Percentiles rank a stretch among this genome's conserved stretches.
Conservation (phyloP, 2,113 vertebrate species). For the Epinephelus cyanopodus region DNA sequence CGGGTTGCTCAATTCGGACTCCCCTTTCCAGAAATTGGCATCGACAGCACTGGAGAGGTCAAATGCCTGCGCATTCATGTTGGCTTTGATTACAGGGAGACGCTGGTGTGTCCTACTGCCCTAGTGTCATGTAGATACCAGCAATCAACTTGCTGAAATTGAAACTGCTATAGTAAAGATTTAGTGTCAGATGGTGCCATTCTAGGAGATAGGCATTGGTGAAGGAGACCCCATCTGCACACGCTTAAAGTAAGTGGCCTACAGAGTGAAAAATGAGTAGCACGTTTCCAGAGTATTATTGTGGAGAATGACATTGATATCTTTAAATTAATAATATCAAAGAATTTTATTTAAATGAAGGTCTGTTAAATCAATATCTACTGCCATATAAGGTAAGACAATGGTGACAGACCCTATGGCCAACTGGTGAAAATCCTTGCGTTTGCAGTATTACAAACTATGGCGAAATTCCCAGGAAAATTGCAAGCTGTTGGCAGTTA, state of each 20-base stretch:
- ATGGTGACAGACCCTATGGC: too few species aligned
- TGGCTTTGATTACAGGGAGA: slow-evolving; percentile 67
- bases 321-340: neutral
- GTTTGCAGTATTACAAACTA: too few species aligned
- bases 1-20: slow-evolving; percentile 51
- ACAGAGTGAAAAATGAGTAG: neutral
- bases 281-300: neutral
- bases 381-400: too few species aligned
- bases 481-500: too few species aligned
- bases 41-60: slow-evolving; percentile 44
- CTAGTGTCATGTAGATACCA: slow-evolving; percentile 53
- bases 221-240: neutral
- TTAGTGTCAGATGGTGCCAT: neutral
- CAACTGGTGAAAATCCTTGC: too few species aligned
- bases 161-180: slow-evolving; percentile 22
- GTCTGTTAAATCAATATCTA: too few species aligned
- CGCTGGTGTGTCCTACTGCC: slow-evolving; percentile 67
- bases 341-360: too few species aligned
- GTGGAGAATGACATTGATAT: neutral
- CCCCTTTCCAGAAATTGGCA: slow-evolving; percentile 64
- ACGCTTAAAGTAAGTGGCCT: neutral
- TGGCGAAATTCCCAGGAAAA: too few species aligned
- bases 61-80: slow-evolving; percentile 47
- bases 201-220: neutral
- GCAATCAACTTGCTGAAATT: slow-evolving; percentile 32